Base-by-base conservation (phyloP, 2,888 invertebrate species). In the Myopa tessellatipennis region DNA sequence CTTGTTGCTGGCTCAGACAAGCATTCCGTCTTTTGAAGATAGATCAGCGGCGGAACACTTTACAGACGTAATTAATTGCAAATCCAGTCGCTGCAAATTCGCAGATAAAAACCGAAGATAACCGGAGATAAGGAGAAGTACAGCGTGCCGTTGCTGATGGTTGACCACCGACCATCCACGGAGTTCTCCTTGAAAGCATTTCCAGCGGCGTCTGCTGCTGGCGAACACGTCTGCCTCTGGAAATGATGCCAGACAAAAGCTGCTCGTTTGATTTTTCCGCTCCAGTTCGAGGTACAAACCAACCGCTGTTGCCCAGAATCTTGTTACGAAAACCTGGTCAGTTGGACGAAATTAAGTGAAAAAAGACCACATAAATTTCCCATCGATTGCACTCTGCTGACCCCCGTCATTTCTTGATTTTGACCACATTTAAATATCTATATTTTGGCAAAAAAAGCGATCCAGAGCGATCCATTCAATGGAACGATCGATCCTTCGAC, bases 251-350 rank as follows among this genome's bases (percentile, higher is more conserved):
- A 45, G 69, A n/a, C 55, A 26, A 69, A 55, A 52, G 70, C 36
- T 34, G 26, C 70, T 26, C 55, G 52, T 70, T 70, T 70, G 8
- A n/a, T 6, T 70, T 40, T 70, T 70, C 70, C 70, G 70, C 70
- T 70, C 70, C 55, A 55, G 55, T 52, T 70, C 52, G 55, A 34
- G 4, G 4, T 36, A 4, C 52, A 70, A 55, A 50, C 55, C 52
- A 34, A 7, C 55, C 12, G 70, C 36, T 65, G 65, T 5, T 12
- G 14, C 8, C 16, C 12, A 50, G 7, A 8, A 16, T 18, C 45
- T n/a, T 10, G 5, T 55, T 55, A 12, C 55, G n/a, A 55, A 55
- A 55, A n/a, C 7, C 1, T 50, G 3, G 45, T 45, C 14, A 45
- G 68, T 69, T 18, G n/a, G 34, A n/a, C 34, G n/a, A 26, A 61